A percentile compares a stretch with the other conserved stretches of the same genome.
Evolutionary conservation across 2,797 vertebrate genomes (phyloP).

Genomic region (Lophura swinhoii): DNA sequence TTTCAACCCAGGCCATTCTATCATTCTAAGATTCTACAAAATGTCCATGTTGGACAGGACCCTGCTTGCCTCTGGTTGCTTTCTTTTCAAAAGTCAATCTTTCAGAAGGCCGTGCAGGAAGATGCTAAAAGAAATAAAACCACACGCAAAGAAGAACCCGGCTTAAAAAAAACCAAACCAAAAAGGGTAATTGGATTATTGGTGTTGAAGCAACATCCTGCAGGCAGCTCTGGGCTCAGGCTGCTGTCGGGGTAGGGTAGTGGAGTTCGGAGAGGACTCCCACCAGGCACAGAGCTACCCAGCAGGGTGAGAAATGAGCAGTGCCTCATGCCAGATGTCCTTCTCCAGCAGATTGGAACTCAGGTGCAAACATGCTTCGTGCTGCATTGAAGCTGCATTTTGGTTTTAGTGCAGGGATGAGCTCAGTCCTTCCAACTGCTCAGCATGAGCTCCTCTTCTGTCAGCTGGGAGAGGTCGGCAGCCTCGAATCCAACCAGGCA

Average conservation of each 20-base stretch:
- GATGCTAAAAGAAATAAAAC: too few relatives aligned
- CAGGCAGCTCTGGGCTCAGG: background rate
- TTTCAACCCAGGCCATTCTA: too few relatives aligned
- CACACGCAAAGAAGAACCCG: too few relatives aligned
- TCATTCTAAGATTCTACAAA: background rate
- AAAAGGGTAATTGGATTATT: background rate
- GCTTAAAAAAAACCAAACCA: too few relatives aligned
- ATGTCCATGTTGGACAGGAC: accelerated
- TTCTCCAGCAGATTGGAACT: background rate
- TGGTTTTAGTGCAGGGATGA: background rate
- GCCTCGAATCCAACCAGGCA: too few relatives aligned
- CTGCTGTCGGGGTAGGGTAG: too few relatives aligned
- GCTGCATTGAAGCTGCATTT: background rate
- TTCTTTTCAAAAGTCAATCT: too few relatives aligned
- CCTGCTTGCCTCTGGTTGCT: background rate
- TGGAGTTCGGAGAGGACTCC: too few relatives aligned
- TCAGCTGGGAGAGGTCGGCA: background rate
- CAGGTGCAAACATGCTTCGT: background rate
- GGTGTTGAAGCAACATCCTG: background rate
- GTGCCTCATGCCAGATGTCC: background rate
- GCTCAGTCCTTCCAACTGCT: background rate
- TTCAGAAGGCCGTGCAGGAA: too few relatives aligned
- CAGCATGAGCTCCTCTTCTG: background rate
- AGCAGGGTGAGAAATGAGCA: background rate
- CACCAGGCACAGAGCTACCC: background rate